A percentile compares a stretch with the other conserved stretches of the same genome.
These are phyloP conservation scores for Platysteira castanea DNA, from an alignment of 2,113 vertebrate species.

Conservation along the genomic window DNA sequence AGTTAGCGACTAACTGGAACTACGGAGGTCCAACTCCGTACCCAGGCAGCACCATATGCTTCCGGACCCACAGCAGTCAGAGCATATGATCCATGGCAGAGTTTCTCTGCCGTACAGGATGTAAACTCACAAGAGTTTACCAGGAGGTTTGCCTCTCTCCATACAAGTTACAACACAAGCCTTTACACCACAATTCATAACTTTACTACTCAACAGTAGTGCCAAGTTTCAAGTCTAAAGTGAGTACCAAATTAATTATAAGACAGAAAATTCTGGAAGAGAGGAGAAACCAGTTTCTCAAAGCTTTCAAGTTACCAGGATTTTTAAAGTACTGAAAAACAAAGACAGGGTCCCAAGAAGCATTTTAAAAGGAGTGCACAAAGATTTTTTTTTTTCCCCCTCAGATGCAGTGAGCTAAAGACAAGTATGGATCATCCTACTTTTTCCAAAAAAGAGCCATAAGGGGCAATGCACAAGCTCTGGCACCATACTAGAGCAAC, in stretches of 20 bases:
- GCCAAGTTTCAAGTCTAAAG: neutral
- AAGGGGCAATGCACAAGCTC: neutral
- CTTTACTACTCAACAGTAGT: neutral
- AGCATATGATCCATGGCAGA: accelerated
- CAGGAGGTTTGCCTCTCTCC: neutral
- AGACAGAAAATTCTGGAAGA: neutral
- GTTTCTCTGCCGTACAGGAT: accelerated
- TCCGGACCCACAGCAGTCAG: neutral
- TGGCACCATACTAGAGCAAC: neutral
- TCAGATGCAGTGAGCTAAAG: neutral
- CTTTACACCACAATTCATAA: neutral
- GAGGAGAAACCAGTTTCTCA: neutral
- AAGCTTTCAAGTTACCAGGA: neutral
- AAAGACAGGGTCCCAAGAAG: neutral
- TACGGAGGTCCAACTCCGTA: neutral
- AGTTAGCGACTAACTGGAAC: neutral
- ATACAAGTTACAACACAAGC: neutral
- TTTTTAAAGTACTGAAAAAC: neutral
- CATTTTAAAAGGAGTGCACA: neutral
- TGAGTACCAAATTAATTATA: neutral
- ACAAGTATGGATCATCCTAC: neutral
- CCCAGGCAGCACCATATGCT: neutral
- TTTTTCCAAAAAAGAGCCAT: neutral
- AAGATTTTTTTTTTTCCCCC: neutral
- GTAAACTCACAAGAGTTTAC: neutral